These are phyloP conservation scores for Macaria notata DNA, from an alignment of 2,888 invertebrate species.

Conservation along the genomic window DNA sequence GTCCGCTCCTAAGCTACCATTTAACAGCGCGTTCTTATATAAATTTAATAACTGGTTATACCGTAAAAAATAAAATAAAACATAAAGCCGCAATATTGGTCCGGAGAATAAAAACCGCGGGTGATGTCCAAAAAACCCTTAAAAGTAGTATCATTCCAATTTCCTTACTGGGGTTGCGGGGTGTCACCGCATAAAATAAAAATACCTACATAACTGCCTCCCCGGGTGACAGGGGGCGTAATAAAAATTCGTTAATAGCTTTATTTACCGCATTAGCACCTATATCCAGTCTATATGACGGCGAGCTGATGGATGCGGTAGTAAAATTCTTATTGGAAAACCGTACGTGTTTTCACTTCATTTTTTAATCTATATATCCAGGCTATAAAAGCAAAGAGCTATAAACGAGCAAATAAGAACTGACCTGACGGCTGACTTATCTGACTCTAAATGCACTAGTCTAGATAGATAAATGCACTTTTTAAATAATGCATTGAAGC, in stretches of 20 bases:
- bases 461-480: too few relatives aligned
- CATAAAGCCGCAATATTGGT: constrained; percentile 71
- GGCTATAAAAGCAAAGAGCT: not conserved
- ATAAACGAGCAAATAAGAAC: not conserved
- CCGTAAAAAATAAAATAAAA: constrained; percentile 58
- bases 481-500: not conserved
- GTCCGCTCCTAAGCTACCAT: constrained; percentile 14
- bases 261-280: constrained; percentile 40
- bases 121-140: constrained; percentile 75
- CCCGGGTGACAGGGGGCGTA: constrained; percentile 39
- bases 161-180: constrained; percentile 73
- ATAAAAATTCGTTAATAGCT: constrained; percentile 75
- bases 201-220: constrained; percentile 72
- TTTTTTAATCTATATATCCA: not conserved
- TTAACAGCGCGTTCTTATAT: constrained; percentile 30
- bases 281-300: constrained; percentile 25
- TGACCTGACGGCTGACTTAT: too few relatives aligned
- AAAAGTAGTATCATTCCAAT: constrained; percentile 80
- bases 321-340: constrained; percentile 22
- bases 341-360: constrained; percentile 2
- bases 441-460: too few relatives aligned
- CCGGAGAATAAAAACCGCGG: constrained; percentile 64
- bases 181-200: constrained; percentile 79
- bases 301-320: constrained; percentile 23
- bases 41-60: constrained; percentile 52